A percentile compares a stretch with the other conserved stretches of the same genome.
phyloP scores from a whole-genome alignment of 2,113 vertebrate species.

The Nothoprocta perdicaria region DNA sequence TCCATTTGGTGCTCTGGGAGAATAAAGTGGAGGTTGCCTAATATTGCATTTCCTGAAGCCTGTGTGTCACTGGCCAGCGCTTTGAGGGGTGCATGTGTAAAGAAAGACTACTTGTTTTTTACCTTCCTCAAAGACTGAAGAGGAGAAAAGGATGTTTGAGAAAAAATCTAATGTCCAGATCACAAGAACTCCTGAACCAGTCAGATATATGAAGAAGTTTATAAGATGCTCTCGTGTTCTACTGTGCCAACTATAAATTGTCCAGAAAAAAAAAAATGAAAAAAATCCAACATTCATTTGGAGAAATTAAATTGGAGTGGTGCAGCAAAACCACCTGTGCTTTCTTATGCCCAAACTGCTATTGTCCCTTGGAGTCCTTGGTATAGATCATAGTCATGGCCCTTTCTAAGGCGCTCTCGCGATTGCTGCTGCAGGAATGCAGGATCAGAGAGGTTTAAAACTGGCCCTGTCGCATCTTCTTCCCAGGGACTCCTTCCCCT shows the following conservation, averaged over 20 bases:
- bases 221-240: not conserved
- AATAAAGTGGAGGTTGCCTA: not conserved
- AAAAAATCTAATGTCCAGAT: not conserved
- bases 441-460: not conserved
- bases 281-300: not conserved
- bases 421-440: not conserved
- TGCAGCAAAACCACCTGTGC: not conserved
- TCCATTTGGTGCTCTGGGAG: not conserved
- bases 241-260: not conserved
- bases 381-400: not conserved
- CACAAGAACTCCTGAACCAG: not conserved
- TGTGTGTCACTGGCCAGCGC: not conserved
- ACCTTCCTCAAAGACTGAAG: not conserved
- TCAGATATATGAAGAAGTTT: not conserved
- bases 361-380: not conserved
- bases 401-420: not conserved
- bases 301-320: not conserved
- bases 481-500: not conserved
- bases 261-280: not conserved
- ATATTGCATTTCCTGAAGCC: not conserved
- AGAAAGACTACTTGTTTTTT: not conserved
- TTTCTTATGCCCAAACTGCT: not conserved
- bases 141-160: not conserved
- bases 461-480: rapidly evolving
- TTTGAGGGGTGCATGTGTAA: not conserved